Conservation (phyloP, 2,888 invertebrate genomes). For the Noctua janthe region DNA sequence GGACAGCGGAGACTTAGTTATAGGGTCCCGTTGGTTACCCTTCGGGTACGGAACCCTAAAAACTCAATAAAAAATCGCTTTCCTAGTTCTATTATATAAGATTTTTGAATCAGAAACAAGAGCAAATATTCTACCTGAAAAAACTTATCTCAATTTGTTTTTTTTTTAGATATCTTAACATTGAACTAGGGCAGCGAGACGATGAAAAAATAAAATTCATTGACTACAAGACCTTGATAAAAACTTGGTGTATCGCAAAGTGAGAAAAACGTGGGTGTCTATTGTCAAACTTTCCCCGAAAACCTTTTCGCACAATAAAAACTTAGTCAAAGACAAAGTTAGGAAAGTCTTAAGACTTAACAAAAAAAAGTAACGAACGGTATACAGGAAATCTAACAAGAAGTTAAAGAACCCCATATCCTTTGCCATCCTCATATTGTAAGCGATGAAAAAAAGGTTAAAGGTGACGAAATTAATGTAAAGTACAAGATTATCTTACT, state of each 20-base stretch:
- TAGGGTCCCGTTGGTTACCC: too few relatives aligned
- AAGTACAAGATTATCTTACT: slow-evolving; percentile 35
- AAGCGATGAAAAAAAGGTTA: background rate
- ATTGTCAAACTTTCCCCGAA: background rate
- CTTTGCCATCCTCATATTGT: slow-evolving; percentile 16
- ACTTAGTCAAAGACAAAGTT: slow-evolving; percentile 20
- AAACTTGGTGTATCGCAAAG: background rate
- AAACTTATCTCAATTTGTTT: too few relatives aligned
- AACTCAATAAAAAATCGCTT: too few relatives aligned
- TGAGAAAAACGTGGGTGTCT: background rate
- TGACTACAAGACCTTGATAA: background rate
- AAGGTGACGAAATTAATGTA: slow-evolving; percentile 24
- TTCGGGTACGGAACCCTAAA: too few relatives aligned
- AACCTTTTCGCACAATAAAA: slow-evolving; percentile 13
- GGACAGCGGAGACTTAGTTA: too few relatives aligned
- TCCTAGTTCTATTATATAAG: too few relatives aligned
- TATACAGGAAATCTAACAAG: background rate
- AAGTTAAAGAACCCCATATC: slow-evolving; percentile 3
- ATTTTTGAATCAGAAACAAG: too few relatives aligned
- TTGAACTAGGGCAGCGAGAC: too few relatives aligned
- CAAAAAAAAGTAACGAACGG: background rate
- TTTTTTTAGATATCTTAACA: too few relatives aligned
- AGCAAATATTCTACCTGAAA: too few relatives aligned
- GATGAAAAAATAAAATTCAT: background rate
- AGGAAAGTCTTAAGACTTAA: slow-evolving; percentile 3